Base-by-base conservation (phyloP, 2,888 invertebrate species). In the Caenorhabditis sp. region DNA sequence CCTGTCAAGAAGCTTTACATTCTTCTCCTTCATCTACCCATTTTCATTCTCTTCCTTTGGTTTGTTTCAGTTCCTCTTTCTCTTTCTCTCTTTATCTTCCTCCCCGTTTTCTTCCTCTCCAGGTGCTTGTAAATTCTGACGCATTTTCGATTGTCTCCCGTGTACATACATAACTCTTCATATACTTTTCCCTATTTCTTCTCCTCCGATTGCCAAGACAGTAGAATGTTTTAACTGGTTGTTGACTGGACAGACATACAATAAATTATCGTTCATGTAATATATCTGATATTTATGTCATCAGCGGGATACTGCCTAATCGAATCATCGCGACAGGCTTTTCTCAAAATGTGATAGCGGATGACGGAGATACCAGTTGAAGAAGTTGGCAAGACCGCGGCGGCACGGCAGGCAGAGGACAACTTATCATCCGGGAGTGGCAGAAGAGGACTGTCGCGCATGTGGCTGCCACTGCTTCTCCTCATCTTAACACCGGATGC, bases 101-200 rank as follows among this genome's bases (percentile, higher is more conserved):
- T 40, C 20, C 20, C 24, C 53, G 9, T 53, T 26, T 35, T 50
- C 58, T 37, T 40, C 47, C 37, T 58, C 28, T 65, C 72, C 64
- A 58, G 74, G 74, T 74, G 74, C 74, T 74, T 74, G 65, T 65
- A 74, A 74, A 65, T 74, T 47, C 60, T 22, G 74, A 65, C 74
- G 74, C 74, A 74, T 74, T 74, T 74, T 65, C 58, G 20, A 44
- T 24, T 20, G 22, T 53, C 55, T 28, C 24, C 24, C 22, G 18
- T 70, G 61, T 53, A 70, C 24, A 51, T 53, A 70, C 24, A 70
- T 61, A n/a, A 61, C 60, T 70, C 60, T 37, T 70, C 70, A 70
- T 70, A 69, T 50, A 70, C 37, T 58, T 28, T 40, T 56, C 32
- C 40, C 50, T 15, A 24, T 35, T 37, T 61, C 26, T 15, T 40